Evolutionary conservation across 2,797 vertebrate species (phyloP), one percentile per base, ranked within the genome.

Genomic region (Intellagama lesueurii): DNA sequence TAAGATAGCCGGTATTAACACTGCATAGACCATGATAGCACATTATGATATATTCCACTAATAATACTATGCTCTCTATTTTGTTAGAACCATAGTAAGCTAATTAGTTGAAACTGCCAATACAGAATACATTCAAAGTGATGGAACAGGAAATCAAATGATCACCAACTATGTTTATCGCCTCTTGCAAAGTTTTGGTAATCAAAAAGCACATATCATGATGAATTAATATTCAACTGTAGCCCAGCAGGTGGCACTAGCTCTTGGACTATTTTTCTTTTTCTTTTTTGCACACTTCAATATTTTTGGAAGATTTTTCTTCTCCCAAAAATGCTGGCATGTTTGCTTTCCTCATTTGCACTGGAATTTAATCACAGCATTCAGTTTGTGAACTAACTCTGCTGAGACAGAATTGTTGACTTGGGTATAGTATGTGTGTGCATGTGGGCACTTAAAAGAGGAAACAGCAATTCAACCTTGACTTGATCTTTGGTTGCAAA

Each of bases 161-260:
- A 0, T 40, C 4, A 89, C 86, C 2, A 79, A 24, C 7, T n/a
- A 81, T 26, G 5, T 72, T 16, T 64, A 16, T 75, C 87, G 81
- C 22, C 0, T 93, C 2, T 2, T 91, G 56, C 84, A 11, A 17
- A 35, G 24, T 1, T 79, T 47, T 81, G 14, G 4, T 85, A 52
- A 85, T 80, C n/a, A 49, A 69, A 72, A 14, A 69, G 6, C 81
- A 24, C 56, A n/a, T 86, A 11, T 5, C 56, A 73, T 88, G 5
- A 73, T 88, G 5, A 52, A 81, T 66, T 76, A 32, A 26, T 47
- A 56, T 80, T 89, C 24, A 49, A 4, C 28, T 73, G 44, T 72
- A 5, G 0, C 30, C 82, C 92, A 89, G 93, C 69, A 95, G 93
- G 84, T 94, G 95, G 90, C 91, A 91, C 85, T 89, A 92, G 44